Percentiles rank a stretch among this genome's conserved stretches.
phyloP scores from a whole-genome alignment of 2,797 vertebrate species.

The Mus spretus region DNA sequence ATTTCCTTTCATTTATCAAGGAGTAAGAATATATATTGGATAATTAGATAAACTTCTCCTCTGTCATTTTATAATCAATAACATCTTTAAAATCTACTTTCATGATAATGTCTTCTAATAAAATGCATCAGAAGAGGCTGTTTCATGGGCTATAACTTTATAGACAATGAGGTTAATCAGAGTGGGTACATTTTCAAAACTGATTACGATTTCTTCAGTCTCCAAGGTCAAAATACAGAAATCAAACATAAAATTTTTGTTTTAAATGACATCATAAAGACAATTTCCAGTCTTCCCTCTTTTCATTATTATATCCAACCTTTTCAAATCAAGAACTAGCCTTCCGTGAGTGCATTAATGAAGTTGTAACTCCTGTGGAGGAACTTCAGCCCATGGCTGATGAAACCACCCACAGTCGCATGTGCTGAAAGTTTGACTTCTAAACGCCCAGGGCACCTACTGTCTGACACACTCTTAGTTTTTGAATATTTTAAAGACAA shows the following conservation, averaged over 20 bases:
- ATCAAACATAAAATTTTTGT: conserved; percentile 63
- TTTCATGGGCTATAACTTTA: conserved; percentile 77
- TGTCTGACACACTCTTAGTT: conserved; percentile 69
- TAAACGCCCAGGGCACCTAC: conserved; percentile 59
- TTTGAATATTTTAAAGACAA: conserved; percentile 81
- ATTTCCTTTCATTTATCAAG: conserved; percentile 67
- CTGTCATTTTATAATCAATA: conserved; percentile 76
- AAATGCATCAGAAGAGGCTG: conserved; percentile 69
- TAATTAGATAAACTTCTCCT: conserved; percentile 72
- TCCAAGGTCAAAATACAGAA: conserved; percentile 67
- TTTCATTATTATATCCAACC: background rate
- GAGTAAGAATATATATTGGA: conserved; percentile 13
- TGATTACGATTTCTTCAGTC: conserved; percentile 6
- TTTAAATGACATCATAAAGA: conserved; percentile 67
- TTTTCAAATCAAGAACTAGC: conserved; percentile 33
- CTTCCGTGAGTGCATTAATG: conserved; percentile 3
- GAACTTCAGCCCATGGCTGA: background rate
- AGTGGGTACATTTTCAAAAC: conserved; percentile 56
- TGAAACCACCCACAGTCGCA: background rate
- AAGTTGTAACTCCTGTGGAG: background rate
- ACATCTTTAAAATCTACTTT: conserved; percentile 71
- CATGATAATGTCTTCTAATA: conserved; percentile 66
- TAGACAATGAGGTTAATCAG: conserved; percentile 76
- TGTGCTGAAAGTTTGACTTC: conserved; percentile 55
- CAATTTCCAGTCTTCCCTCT: conserved; percentile 9